These are phyloP conservation scores for Glaucopsyche alexis DNA, from an alignment of 2,888 invertebrate genomes.

Conservation along the genomic window DNA sequence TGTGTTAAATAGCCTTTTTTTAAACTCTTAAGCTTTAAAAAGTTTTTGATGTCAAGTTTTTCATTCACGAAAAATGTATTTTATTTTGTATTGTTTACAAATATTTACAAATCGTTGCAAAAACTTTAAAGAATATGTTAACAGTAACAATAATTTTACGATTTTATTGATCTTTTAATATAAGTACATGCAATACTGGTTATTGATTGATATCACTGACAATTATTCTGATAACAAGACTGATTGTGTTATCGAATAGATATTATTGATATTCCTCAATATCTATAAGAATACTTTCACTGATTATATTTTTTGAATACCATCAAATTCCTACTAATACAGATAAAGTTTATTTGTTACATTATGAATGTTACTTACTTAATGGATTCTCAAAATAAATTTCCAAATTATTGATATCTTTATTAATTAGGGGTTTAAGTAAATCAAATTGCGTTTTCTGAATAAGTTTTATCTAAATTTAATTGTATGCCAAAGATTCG, in stretches of 20 bases:
- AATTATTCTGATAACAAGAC: constrained; percentile 13
- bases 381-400: background rate
- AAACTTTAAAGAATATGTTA: background rate
- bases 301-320: constrained; percentile 2
- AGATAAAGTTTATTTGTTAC: background rate
- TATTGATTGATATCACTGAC: constrained; percentile 3
- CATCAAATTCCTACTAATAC: background rate
- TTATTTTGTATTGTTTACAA: no score
- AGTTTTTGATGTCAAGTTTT: no score
- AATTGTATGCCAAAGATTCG: no score
- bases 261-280: background rate
- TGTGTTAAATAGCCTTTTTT: no score
- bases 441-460: no score
- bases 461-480: no score
- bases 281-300: constrained; percentile 1
- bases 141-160: background rate
- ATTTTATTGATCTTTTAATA: background rate
- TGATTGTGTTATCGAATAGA: constrained; percentile 14
- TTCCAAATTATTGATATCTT: background rate
- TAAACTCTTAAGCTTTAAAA: no score
- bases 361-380: background rate
- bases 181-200: background rate
- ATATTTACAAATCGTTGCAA: no score
- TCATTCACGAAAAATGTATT: no score
- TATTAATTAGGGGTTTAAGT: background rate